Evolutionary conservation across 2,888 invertebrate genomes (phyloP).

Genomic region (Sisyra nigra): DNA sequence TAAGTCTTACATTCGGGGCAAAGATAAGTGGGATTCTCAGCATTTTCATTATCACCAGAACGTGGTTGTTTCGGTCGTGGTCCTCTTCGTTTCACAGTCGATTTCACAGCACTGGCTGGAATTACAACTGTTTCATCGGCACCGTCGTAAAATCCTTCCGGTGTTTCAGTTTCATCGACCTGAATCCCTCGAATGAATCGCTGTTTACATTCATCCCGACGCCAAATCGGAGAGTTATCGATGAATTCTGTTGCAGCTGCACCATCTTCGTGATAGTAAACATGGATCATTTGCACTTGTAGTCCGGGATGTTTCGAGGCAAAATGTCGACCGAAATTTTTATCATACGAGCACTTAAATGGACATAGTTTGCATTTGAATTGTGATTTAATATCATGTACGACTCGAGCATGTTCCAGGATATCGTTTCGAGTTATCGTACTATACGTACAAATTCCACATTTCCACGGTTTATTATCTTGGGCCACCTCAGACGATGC

Average conservation of each 20-base stretch:
- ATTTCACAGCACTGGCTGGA: conserved; percentile 5
- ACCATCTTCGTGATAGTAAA: conserved; percentile 33
- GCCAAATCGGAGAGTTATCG: conserved; percentile 45
- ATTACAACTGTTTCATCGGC: conserved; percentile 10
- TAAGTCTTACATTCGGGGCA: conserved; percentile 46
- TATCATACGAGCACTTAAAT: conserved; percentile 35
- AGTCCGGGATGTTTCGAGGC: conserved; percentile 36
- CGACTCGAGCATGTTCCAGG: conserved; percentile 35
- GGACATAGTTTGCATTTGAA: conserved; percentile 55
- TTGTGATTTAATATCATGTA: conserved; percentile 48
- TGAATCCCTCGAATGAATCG: conserved; percentile 43
- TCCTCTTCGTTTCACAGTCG: conserved; percentile 9
- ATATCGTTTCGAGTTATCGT: conserved; percentile 42
- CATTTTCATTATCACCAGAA: conserved; percentile 6
- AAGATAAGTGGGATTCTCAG: conserved; percentile 16
- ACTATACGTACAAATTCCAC: conserved; percentile 47
- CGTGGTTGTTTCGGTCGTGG: conserved; percentile 1
- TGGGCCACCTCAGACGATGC: conserved; percentile 18
- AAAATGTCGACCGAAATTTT: conserved; percentile 43
- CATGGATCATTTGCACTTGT: conserved; percentile 28
- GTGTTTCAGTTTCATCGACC: conserved; percentile 30
- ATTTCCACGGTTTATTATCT: conserved; percentile 50
- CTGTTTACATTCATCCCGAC: conserved; percentile 35
- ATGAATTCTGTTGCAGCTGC: conserved; percentile 23
- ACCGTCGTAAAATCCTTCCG: neutral